Evolutionary conservation across 1,140 invertebrate genomes (phyloP), one percentile per base, ranked within the genome.

Genomic region (Sipha flava): DNA sequence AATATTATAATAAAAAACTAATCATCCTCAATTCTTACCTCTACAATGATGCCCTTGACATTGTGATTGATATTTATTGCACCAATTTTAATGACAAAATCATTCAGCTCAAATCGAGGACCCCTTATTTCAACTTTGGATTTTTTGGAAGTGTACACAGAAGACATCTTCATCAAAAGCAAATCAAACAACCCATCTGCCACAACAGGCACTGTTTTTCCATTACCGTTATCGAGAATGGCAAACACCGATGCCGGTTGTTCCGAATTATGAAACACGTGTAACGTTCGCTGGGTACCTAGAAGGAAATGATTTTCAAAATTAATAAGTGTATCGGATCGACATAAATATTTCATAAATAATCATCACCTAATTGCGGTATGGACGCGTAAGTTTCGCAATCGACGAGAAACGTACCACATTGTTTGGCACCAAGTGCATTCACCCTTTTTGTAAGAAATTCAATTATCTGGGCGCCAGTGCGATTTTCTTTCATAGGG

Each of bases 1-100:
- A n/a, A n/a, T n/a, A n/a, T n/a, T n/a, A n/a, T n/a, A n/a, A n/a
- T n/a, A n/a, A n/a, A n/a, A n/a, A n/a, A n/a, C n/a, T n/a, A n/a
- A n/a, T n/a, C n/a, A n/a, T n/a, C n/a, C n/a, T n/a, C n/a, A n/a
- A n/a, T 37, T 62, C 81, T 86, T 84, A 95, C 95, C 89, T 98
- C 96, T 64, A 98, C 91, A 0, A 98, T 87, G 79, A 98, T 91
- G 16, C 96, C 97, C 87, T 97, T 97, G 84, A 98, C 97, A 84
- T 93, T 95, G 79, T 95, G 92, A 85, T 92, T 94, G 87, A 98
- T 94, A 12, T 93, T 93, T 3, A 98, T 95, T 64, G 91, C 94
- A 31, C 96, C 96, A 3, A 98, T 87, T 86, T 98, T 98, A 5
- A 98, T 92, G 82, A 95, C 90, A 86, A 99, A 98, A 85, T 99